These are phyloP conservation scores for Drosophila pullipes DNA, from an alignment of 2,888 invertebrate species.

Conservation along the genomic window DNA sequence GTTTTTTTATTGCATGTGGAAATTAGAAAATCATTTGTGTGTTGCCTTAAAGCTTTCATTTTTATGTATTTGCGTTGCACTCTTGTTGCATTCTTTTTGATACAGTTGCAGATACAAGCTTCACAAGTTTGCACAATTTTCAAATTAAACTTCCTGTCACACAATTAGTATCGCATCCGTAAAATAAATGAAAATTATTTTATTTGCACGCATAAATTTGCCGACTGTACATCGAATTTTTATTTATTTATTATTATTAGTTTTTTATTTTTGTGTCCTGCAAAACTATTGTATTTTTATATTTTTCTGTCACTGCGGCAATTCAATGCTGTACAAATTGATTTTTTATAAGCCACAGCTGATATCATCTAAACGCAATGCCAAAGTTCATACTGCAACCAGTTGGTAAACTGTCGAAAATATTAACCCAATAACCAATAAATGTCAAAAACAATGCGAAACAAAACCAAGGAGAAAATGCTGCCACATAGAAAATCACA, in stretches of 20 bases:
- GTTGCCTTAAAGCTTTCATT: conserved; percentile 41
- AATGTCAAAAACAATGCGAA: conserved; percentile 23
- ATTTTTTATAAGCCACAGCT: conserved; percentile 54
- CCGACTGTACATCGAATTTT: conserved; percentile 8
- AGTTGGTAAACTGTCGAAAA: not conserved
- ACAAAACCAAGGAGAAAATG: not conserved
- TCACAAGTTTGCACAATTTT: conserved; percentile 34
- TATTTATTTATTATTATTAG: not conserved
- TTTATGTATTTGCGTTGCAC: conserved; percentile 17
- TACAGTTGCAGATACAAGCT: conserved; percentile 26
- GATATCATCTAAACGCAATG: conserved; percentile 10
- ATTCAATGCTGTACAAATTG: conserved; percentile 56
- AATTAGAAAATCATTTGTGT: conserved; percentile 75
- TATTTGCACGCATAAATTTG: conserved; percentile 65
- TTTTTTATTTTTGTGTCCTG: not conserved
- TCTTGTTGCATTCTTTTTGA: conserved; percentile 5
- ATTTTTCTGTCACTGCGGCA: conserved; percentile 29
- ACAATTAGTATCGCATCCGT: conserved; percentile 54
- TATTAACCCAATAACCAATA: conserved; percentile 53
- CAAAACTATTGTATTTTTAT: conserved; percentile 23
- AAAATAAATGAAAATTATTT: conserved; percentile 40
- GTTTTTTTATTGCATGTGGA: conserved; percentile 60
- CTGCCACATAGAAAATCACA: not conserved
- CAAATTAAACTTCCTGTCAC: conserved; percentile 76
- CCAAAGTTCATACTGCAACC: not conserved